A percentile compares a stretch with the other conserved stretches of the same genome.
These are phyloP conservation scores for Saguinus midas DNA, from an alignment of 2,113 vertebrate genomes.

Conservation along the genomic window DNA sequence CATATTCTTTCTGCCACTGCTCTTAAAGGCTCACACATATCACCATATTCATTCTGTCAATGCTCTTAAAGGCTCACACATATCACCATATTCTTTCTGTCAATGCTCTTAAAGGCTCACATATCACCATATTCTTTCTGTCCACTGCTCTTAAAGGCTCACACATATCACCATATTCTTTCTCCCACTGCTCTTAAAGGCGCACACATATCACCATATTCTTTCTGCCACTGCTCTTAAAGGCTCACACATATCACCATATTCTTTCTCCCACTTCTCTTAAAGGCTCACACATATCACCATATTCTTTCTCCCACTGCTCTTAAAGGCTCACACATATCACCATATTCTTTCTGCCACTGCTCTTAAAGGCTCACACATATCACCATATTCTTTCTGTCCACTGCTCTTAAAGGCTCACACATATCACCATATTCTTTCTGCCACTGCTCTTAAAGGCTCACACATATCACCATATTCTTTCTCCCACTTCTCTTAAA, in stretches of 20 bases:
- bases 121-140: fast-evolving
- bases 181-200: too few species aligned
- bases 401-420: background rate
- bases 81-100: fast-evolving
- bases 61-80: background rate
- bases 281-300: background rate
- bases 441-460: too few species aligned
- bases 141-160: too few species aligned
- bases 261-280: background rate
- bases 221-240: background rate
- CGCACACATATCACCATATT: fast-evolving
- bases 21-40: background rate
- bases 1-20: fast-evolving
- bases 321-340: background rate
- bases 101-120: too few species aligned
- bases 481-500: background rate
- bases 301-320: fast-evolving
- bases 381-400: fast-evolving
- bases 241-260: fast-evolving
- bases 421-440: fast-evolving
- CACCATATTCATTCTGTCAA: fast-evolving
- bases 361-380: background rate
- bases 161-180: fast-evolving
- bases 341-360: fast-evolving
- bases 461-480: fast-evolving